Percentiles rank a stretch among this genome's conserved stretches.
Conservation (phyloP, 2,888 invertebrate genomes). For the Tuberolachnus salignus region DNA sequence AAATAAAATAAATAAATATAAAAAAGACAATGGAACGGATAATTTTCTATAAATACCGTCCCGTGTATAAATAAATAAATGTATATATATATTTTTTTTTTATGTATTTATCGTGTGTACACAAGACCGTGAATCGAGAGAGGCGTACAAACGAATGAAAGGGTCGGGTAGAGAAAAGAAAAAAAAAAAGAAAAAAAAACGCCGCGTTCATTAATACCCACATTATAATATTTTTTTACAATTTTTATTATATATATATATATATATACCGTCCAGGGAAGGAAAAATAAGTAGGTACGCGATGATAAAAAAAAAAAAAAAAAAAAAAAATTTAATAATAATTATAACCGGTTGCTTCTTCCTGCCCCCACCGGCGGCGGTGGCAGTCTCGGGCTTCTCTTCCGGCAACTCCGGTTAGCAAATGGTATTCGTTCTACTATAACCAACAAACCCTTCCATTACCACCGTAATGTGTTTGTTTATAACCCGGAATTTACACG, state of each 20-base stretch:
- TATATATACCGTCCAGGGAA: constrained; percentile 7
- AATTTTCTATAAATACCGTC: constrained; percentile 28
- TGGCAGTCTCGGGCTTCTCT: constrained; percentile 26
- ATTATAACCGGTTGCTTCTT: constrained; percentile 4
- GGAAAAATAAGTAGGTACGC: not conserved
- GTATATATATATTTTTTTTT: too few relatives aligned
- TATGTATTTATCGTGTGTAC: too few relatives aligned
- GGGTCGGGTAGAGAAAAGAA: not conserved
- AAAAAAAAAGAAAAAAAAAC: not conserved
- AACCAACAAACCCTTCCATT: not conserved
- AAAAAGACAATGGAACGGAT: constrained; percentile 16
- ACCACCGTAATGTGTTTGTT: not conserved
- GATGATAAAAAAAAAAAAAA: not conserved
- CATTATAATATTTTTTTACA: too few relatives aligned
- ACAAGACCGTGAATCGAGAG: too few relatives aligned
- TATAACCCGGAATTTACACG: not conserved
- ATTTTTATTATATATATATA: constrained; percentile 3
- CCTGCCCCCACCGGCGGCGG: constrained; percentile 18
- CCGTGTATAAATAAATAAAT: constrained; percentile 4
- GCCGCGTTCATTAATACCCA: too few relatives aligned
- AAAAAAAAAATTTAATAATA: too few relatives aligned
- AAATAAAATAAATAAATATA: not conserved
- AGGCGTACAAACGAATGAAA: too few relatives aligned
- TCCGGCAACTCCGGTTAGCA: constrained; percentile 10
- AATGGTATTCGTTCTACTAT: not conserved